These are phyloP conservation scores for Seira sanloemensis DNA, from an alignment of 2,888 invertebrate genomes.

Conservation along the genomic window DNA sequence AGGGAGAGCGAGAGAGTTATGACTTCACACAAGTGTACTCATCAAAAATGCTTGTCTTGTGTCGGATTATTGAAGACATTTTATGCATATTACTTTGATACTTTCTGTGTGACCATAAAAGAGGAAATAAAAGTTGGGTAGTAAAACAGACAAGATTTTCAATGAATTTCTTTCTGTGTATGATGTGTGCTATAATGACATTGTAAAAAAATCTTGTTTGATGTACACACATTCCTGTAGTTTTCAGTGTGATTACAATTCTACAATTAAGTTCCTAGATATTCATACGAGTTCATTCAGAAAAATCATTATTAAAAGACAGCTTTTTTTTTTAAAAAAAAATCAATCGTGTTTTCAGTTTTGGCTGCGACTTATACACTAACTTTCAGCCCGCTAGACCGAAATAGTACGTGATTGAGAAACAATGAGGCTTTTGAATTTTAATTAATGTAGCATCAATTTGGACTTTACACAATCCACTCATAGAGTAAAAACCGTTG, in stretches of 20 bases:
- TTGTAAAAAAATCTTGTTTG: constrained; percentile 35
- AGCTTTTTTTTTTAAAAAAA: neutral
- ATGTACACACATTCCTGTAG: too few relatives aligned
- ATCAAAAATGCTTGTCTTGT: constrained; percentile 39
- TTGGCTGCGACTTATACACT: too few relatives aligned
- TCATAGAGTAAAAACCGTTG: too few relatives aligned
- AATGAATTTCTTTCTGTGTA: neutral
- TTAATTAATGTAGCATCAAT: neutral
- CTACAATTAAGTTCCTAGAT: too few relatives aligned
- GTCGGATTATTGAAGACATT: constrained; percentile 18
- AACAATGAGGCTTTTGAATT: constrained; percentile 6
- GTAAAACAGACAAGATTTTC: constrained; percentile 8
- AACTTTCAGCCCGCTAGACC: too few relatives aligned
- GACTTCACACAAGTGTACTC: constrained; percentile 29
- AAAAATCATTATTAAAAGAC: too few relatives aligned
- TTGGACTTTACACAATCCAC: neutral
- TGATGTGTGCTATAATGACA: neutral
- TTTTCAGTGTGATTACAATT: too few relatives aligned
- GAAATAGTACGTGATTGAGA: neutral
- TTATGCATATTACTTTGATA: neutral
- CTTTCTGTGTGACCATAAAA: constrained; percentile 3
- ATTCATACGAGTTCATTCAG: too few relatives aligned
- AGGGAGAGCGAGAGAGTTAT: constrained; percentile 41
- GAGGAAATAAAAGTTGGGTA: constrained; percentile 42
- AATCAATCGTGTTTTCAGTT: neutral